These are phyloP conservation scores for Gobio occitaniae DNA, from an alignment of 2,797 vertebrate species.

Conservation along the genomic window DNA sequence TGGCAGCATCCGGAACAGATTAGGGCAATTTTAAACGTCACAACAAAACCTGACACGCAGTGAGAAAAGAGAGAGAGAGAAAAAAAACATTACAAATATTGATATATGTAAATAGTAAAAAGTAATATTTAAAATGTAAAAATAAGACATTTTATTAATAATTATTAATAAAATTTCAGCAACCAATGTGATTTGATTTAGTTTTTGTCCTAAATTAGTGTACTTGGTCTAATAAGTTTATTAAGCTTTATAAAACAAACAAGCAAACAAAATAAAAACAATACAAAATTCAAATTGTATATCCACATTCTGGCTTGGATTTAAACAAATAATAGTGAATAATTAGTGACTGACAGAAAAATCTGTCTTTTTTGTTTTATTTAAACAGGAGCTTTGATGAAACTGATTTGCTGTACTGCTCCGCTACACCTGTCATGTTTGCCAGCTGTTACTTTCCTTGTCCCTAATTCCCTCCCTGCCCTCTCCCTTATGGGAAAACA, in stretches of 20 bases:
- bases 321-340: not conserved
- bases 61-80: not conserved
- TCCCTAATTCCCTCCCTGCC: slow-evolving; percentile 14
- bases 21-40: slow-evolving; percentile 10
- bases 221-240: not conserved
- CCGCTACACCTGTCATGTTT: slow-evolving; percentile 45
- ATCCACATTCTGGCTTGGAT: not conserved
- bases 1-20: slow-evolving; percentile 42
- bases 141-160: no score
- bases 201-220: not conserved
- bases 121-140: not conserved
- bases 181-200: not conserved
- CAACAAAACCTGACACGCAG: slow-evolving; percentile 11
- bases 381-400: slow-evolving; percentile 23
- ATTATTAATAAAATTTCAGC: not conserved
- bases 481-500: slow-evolving; percentile 2
- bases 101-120: not conserved
- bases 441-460: slow-evolving; percentile 40
- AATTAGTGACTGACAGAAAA: not conserved
- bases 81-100: not conserved
- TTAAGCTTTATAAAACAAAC: not conserved
- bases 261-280: not conserved
- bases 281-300: not conserved
- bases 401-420: slow-evolving; percentile 23
- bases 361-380: not conserved